Evolutionary conservation across 2,113 vertebrate species (phyloP), one percentile per base, ranked within the genome.

Genomic region (Bungarus multicinctus): DNA sequence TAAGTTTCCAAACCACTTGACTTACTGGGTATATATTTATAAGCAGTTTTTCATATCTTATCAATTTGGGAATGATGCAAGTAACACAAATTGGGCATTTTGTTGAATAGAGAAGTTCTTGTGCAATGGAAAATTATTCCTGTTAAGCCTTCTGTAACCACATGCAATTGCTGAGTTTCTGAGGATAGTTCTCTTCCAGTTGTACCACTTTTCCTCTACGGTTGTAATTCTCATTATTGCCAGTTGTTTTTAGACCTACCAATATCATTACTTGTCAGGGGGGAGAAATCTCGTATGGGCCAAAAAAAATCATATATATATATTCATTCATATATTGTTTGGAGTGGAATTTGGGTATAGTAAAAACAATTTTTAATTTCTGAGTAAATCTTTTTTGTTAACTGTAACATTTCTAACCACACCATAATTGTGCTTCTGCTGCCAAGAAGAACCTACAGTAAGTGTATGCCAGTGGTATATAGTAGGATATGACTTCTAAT

Each of bases 21-120:
- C 18, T 22, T 87, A 87, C n/a, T 90, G 14, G 47, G 64, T 87
- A 60, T 86, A 52, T 60, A 45, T 93, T 93, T 93, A 86, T 85
- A 90, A 18, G 81, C 45, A 87, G 34, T 43, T 90, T 93, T 34
- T n/a, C 54, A n/a, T 52, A 52, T 52, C 22, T 5, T 5, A 7
- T 22, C 25, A n/a, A 93, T 86, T 22, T 52, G 4, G 85, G 23
- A 53, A 45, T 57, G 30, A 43, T 27, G 34, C 55, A 88, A 8
- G 27, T 20, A 58, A 18, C n/a, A 22, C 74, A 53, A 20, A 86
- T 87, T 60, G 45, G 45, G 45, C 23, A 27, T 45, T 85, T 27
- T 5, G 34, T 89, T 86, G 88, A 86, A 90, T 60, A 50, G 74
- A n/a, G 45, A 52, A 60, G 20, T n/a, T 52, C 20, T 81, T 93